Conservation (phyloP, 2,797 vertebrate genomes). For the Typhlichthys subterraneus region DNA sequence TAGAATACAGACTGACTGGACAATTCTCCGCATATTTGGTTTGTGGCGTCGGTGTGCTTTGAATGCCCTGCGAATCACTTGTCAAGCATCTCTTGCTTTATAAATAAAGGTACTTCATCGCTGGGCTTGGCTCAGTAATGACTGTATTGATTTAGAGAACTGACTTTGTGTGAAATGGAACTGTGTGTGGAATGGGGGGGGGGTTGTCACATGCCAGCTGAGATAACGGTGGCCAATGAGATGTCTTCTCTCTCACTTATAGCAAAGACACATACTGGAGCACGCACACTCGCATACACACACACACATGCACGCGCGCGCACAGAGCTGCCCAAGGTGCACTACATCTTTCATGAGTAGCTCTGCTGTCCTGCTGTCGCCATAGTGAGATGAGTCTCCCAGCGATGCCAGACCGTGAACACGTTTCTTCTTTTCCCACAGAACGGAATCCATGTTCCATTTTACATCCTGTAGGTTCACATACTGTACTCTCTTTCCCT, state of each 20-base stretch:
- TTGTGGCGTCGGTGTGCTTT: neutral
- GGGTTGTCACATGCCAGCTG: no score
- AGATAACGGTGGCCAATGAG: no score
- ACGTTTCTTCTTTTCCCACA: conserved; percentile 16
- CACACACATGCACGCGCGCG: conserved; percentile 11
- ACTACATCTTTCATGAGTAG: conserved; percentile 17
- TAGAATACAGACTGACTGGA: neutral
- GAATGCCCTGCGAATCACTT: neutral
- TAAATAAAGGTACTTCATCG: neutral
- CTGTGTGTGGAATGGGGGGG: no score
- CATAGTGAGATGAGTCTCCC: conserved; percentile 27
- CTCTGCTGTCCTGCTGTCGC: conserved; percentile 20
- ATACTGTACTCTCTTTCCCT: neutral
- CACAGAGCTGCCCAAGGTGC: neutral
- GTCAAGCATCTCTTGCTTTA: no score
- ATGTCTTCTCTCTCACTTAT: neutral
- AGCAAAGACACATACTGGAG: conserved; percentile 7
- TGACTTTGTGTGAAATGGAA: conserved; percentile 38
- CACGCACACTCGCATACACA: conserved; percentile 14
- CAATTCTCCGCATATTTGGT: conserved; percentile 4
- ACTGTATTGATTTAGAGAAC: conserved; percentile 42
- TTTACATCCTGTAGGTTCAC: conserved; percentile 8
- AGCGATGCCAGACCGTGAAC: conserved; percentile 31
- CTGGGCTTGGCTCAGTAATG: conserved; percentile 26
- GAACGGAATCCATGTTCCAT: conserved; percentile 31